Evolutionary conservation across 2,888 invertebrate genomes (phyloP).

Genomic region (Gnatocerus cornutus): DNA sequence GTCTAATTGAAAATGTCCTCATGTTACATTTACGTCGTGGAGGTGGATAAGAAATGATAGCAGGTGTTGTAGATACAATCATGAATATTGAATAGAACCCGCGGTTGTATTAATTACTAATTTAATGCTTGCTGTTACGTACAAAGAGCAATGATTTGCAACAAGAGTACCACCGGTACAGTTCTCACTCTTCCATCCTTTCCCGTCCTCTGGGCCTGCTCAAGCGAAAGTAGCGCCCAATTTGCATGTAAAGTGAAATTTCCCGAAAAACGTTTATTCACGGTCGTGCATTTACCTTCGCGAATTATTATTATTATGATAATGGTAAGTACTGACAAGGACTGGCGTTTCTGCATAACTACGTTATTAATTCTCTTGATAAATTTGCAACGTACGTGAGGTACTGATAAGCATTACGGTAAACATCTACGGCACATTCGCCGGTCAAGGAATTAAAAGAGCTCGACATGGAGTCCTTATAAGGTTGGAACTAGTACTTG

Average conservation of each 20-base stretch:
- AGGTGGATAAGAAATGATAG: conserved; percentile 16
- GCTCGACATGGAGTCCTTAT: conserved; percentile 48
- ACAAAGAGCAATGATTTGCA: conserved; percentile 25
- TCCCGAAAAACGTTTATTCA: conserved; percentile 28
- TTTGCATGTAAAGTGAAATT: conserved; percentile 20
- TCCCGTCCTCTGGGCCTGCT: conserved; percentile 5
- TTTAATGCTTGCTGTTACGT: conserved; percentile 22
- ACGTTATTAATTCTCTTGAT: conserved; percentile 50
- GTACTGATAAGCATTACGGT: conserved; percentile 50
- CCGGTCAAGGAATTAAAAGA: conserved; percentile 46
- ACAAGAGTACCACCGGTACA: no score
- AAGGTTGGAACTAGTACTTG: conserved; percentile 50
- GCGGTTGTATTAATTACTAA: conserved; percentile 27
- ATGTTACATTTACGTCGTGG: background rate
- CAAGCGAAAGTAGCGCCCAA: conserved; percentile 16
- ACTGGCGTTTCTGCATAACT: conserved; percentile 32
- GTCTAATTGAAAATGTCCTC: conserved; percentile 1
- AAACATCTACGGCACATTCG: conserved; percentile 41
- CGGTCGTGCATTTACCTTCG: conserved; percentile 13
- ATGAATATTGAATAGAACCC: conserved; percentile 18
- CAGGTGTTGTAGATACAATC: conserved; percentile 13
- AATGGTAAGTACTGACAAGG: conserved; percentile 16
- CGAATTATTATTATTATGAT: conserved; percentile 24
- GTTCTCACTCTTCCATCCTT: no score
- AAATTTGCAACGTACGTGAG: conserved; percentile 50